Evolutionary conservation across 2,888 invertebrate species (phyloP).

Genomic region (Eremobia ochroleuca): DNA sequence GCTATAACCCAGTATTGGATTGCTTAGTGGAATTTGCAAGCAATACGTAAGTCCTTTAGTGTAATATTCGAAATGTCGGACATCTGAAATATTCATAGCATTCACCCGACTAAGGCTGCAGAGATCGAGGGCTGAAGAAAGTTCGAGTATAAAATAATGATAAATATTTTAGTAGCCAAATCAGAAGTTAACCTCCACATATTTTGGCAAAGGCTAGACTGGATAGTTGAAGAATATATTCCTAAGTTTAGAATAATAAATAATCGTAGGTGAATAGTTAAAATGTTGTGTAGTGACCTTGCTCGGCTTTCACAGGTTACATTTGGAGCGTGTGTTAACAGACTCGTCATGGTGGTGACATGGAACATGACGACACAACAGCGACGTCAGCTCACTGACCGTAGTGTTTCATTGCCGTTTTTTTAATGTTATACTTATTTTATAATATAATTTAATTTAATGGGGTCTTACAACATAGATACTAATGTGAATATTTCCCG

Average conservation of each 20-base stretch:
- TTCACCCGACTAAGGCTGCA: background rate
- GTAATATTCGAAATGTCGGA: no score
- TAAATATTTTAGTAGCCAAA: no score
- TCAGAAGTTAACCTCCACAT: conserved; percentile 8
- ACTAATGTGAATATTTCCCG: background rate
- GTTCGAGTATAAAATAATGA: no score
- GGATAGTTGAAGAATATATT: conserved; percentile 24
- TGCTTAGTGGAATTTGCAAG: no score
- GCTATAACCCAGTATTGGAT: background rate
- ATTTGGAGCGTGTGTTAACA: conserved; percentile 46
- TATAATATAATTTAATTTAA: background rate
- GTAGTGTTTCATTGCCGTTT: conserved; percentile 25
- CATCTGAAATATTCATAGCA: no score
- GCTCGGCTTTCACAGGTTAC: conserved; percentile 8
- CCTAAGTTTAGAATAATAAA: conserved; percentile 30
- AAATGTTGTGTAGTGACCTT: conserved; percentile 46
- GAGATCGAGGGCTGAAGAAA: background rate
- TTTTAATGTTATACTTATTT: background rate
- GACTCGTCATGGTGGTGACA: conserved; percentile 37
- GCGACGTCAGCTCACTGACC: conserved; percentile 15
- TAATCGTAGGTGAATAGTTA: conserved; percentile 19
- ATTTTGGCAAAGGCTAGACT: conserved; percentile 15
- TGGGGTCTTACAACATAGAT: background rate
- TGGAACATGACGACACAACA: conserved; percentile 33
- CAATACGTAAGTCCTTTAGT: no score